Evolutionary conservation across 2,888 invertebrate species (phyloP), one percentile per base, ranked within the genome.

Genomic region (Drosophila algonquin): DNA sequence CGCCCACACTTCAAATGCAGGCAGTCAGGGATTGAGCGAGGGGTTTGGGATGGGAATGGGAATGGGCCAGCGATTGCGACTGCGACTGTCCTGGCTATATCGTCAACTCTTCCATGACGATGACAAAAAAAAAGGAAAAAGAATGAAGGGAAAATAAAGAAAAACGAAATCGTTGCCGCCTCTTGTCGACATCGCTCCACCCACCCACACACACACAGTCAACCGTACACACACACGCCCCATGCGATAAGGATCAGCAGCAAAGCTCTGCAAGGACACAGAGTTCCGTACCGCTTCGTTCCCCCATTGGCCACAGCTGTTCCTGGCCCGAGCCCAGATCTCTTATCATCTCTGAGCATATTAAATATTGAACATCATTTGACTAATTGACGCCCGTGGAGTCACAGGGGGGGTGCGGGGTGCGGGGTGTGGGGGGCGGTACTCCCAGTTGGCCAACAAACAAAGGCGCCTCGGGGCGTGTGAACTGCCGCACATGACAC

Each of bases 331-430:
- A 21, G 30, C 2, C 40, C 62, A 81, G 91, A 91, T 91, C 84
- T 83, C 85, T 88, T 90, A 91, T 90, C 91, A 76, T 58, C 54
- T 24, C 65, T 63, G 48, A 48, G 86, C 82, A 90, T 87, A 91
- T 91, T 91, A 91, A 91, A 91, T 91, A 91, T 91, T 91, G 91
- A 91, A 91, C 91, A 90, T 91, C 91, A 91, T 90, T 91, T 90
- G 90, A 90, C 90, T 91, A 91, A 91, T 91, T 91, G 91, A 89
- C 87, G 90, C 81, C 53, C 58, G 58, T 59, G 58, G 51, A 24
- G 40, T 7, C 2, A 21, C 6, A 52, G 50, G 47, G 40, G 47
- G 57, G 47, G 48, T 27, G 18, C 1, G 47, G 57, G 47, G 48
- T 27, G 18, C 1, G 18, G 21, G 21, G 21, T 21, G 21, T 21